Evolutionary conservation across 1,140 invertebrate genomes (phyloP), one percentile per base, ranked within the genome.

Genomic region (Trichoplusia ni): DNA sequence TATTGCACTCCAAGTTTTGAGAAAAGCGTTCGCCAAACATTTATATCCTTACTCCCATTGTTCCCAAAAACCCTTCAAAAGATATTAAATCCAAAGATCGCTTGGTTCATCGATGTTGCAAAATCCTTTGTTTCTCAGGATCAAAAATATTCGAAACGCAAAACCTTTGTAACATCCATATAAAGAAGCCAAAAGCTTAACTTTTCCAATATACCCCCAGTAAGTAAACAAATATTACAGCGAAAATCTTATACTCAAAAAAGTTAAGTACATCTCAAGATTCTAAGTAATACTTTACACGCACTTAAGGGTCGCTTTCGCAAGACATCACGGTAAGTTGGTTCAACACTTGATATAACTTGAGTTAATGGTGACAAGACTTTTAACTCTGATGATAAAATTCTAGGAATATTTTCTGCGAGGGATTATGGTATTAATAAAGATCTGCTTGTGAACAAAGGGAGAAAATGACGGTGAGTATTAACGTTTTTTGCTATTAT

Each of bases 191-290:
- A 21, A 29, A 58, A 58, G 54, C 37, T 58, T 44, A 58, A 58
- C 54, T 58, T 44, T 58, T 58, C 25, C 38, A 58, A 58, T 58
- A 58, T 58, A 13, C 29, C 19, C 23, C 31, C 33, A 38, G 38
- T 44, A 61, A 61, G 58, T 61, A 61, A 61, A 61, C 44, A 61
- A 61, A 61, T 18, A 13, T 38, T 16, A 25, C 58, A 38, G 33
- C 31, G 9, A 67, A 49, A 53, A 44, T 37, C 25, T 31, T 51
- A 9, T 37, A 8, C 35, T 49, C 33, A 11, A 44, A 60, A 59
- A 66, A 59, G 33, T 59, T 59, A 31, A 64, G 51, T 11, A 47
- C 42, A 23, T 47, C 58, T 49, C 49, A 44, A 47, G 44, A 42
- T 35, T 27, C 58, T 49, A 37, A 61, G 58, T 49, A 47, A 49